Conservation (phyloP, 1,140 invertebrate genomes). For the Maniola jurtina region DNA sequence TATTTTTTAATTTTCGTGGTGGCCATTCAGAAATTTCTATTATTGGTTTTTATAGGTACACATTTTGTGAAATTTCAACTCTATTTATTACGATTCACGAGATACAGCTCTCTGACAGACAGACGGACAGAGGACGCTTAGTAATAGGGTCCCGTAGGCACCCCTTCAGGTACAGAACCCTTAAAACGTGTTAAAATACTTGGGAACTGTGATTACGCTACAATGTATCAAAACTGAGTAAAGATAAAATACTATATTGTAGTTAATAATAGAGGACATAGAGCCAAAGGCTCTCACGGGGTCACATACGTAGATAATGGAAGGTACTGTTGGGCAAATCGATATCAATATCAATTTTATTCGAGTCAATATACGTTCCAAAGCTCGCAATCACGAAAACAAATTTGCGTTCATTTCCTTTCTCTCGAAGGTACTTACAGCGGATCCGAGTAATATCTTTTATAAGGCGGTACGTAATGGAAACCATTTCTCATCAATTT, state of each 20-base stretch:
- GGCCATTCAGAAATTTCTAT: too few species aligned
- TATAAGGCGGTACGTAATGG: slow-evolving; percentile 74
- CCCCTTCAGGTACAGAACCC: too few species aligned
- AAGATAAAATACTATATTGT: not conserved
- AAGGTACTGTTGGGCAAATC: slow-evolving; percentile 63
- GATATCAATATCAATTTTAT: slow-evolving; percentile 67
- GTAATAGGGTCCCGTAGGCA: too few species aligned
- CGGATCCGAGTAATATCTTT: slow-evolving; percentile 66
- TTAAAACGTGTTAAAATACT: not conserved
- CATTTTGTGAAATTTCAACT: too few species aligned
- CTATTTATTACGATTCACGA: too few species aligned
- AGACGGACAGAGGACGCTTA: too few species aligned
- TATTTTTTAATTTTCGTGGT: too few species aligned
- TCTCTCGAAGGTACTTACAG: slow-evolving; percentile 51
- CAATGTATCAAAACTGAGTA: slow-evolving; percentile 14
- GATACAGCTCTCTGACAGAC: too few species aligned
- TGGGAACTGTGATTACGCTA: not conserved
- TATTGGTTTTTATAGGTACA: too few species aligned
- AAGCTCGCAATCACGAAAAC: slow-evolving; percentile 74
- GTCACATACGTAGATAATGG: slow-evolving; percentile 60
- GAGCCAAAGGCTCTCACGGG: slow-evolving; percentile 44
- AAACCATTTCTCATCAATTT: slow-evolving; percentile 79
- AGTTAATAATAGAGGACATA: slow-evolving; percentile 15
- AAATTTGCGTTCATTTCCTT: slow-evolving; percentile 77
- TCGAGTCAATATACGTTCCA: slow-evolving; percentile 62